A percentile compares a stretch with the other conserved stretches of the same genome.
phyloP scores from a whole-genome alignment of 1,140 invertebrate species.

The Sycophaga agraensis region DNA sequence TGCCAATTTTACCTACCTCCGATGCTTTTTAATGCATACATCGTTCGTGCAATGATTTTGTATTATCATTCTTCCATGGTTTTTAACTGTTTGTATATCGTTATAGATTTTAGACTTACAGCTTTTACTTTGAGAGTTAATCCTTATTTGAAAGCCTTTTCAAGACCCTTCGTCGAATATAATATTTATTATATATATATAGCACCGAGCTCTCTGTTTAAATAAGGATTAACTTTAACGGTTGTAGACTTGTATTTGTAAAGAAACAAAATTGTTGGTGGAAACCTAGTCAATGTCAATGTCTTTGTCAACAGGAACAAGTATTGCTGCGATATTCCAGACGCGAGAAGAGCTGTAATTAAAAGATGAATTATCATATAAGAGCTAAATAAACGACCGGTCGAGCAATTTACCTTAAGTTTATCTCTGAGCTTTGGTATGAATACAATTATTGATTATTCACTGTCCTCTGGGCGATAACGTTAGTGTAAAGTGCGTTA shows the following conservation, averaged over 20 bases:
- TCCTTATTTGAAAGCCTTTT: neutral
- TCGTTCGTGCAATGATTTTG: no score
- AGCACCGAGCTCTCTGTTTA: neutral
- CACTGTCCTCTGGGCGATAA: slow-evolving; percentile 1
- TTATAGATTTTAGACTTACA: no score
- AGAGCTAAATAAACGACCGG: neutral
- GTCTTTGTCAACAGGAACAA: neutral
- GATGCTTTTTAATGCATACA: no score
- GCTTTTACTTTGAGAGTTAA: neutral
- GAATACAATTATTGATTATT: neutral
- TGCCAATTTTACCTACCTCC: no score
- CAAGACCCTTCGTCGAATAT: no score
- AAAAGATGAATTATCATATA: neutral
- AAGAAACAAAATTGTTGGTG: neutral
- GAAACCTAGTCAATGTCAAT: slow-evolving; percentile 9
- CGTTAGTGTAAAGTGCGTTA: slow-evolving; percentile 3
- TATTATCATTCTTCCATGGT: no score
- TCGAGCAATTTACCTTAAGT: neutral
- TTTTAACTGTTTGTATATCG: no score
- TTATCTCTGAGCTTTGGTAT: neutral
- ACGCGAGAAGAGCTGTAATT: neutral
- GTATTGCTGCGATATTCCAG: no score
- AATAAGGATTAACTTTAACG: slow-evolving; percentile 9
- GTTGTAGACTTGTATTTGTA: neutral
- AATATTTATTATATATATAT: no score